A percentile compares a stretch with the other conserved stretches of the same genome.
Conservation (phyloP, 2,113 vertebrate genomes). For the Cebidichthys violaceus region DNA sequence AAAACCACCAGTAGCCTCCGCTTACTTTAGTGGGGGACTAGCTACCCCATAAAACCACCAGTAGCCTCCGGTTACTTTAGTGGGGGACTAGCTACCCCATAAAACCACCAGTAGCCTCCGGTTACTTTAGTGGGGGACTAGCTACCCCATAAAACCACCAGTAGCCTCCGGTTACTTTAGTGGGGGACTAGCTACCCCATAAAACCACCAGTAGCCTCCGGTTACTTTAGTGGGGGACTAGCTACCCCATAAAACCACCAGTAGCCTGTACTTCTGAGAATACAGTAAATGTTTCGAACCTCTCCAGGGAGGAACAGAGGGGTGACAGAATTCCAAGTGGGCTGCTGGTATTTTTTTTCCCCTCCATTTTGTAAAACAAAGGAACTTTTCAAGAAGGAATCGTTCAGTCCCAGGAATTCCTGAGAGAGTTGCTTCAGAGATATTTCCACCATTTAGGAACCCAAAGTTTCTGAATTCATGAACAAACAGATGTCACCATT, state of each 20-base stretch:
- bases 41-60: no score
- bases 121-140: no score
- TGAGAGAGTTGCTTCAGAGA: neutral
- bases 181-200: no score
- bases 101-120: no score
- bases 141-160: no score
- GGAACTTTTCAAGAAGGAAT: neutral
- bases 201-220: no score
- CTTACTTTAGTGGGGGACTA: no score
- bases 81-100: no score
- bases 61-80: no score
- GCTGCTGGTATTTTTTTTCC: conserved; percentile 3
- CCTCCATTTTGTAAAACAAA: conserved; percentile 14
- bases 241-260: neutral
- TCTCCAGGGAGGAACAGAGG: neutral
- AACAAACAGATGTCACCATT: neutral
- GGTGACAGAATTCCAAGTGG: neutral
- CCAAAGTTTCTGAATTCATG: neutral
- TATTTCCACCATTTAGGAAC: neutral
- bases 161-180: neutral
- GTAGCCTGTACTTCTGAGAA: neutral
- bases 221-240: neutral
- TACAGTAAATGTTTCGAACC: conserved; percentile 5
- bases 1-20: no score
- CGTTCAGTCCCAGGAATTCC: neutral